These are phyloP conservation scores for Callinectes sapidus DNA, from an alignment of 2,888 invertebrate species.

Conservation along the genomic window DNA sequence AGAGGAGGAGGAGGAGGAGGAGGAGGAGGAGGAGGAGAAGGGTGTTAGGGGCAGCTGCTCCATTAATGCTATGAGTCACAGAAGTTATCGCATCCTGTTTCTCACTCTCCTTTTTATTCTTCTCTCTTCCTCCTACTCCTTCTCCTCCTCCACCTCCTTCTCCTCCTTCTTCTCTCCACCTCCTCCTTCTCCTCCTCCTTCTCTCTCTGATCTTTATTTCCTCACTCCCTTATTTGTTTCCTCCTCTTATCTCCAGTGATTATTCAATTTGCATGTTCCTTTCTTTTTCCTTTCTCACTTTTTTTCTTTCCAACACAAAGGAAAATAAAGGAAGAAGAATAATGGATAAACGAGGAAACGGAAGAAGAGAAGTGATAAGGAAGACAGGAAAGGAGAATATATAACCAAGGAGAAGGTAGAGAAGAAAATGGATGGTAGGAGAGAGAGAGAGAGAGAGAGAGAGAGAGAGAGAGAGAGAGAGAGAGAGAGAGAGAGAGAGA, in stretches of 20 bases:
- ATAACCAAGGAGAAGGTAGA: not conserved
- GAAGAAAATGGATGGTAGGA: not conserved
- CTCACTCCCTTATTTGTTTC: not conserved
- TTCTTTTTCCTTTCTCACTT: not conserved
- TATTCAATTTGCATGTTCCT: not conserved
- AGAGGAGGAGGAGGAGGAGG: not conserved
- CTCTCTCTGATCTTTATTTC: not conserved
- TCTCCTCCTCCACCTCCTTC: not conserved
- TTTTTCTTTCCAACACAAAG: not conserved
- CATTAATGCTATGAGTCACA: not conserved
- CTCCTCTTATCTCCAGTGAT: not conserved
- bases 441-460: not conserved
- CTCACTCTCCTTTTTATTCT: not conserved
- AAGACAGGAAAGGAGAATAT: not conserved
- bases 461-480: not conserved
- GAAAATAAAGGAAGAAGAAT: not conserved
- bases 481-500: not conserved
- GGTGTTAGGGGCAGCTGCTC: not conserved
- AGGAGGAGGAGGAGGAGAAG: constrained; percentile 23
- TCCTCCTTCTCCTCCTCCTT: not conserved
- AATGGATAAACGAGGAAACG: not conserved
- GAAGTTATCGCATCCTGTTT: constrained; percentile 15
- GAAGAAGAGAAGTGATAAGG: not conserved
- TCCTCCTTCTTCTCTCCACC: not conserved
- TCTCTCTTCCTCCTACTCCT: not conserved